phyloP scores from a whole-genome alignment of 2,797 vertebrate species.

The Pangasius macronema region DNA sequence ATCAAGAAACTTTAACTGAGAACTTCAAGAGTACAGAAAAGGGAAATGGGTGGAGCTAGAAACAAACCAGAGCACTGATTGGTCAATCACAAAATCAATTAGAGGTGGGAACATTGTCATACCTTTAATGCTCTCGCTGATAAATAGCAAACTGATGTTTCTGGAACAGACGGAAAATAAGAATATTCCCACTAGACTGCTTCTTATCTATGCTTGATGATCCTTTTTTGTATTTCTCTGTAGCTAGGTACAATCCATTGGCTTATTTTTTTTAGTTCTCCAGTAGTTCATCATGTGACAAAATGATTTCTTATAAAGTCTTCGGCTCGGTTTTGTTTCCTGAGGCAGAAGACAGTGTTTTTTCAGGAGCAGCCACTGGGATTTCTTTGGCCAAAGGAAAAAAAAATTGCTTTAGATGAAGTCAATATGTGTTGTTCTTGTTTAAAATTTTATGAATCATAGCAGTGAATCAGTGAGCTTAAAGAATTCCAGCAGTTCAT shows the following conservation, averaged over 20 bases:
- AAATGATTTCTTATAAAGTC: background rate
- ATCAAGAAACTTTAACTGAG: background rate
- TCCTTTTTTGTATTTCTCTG: background rate
- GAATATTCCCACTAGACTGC: background rate
- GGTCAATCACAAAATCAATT: background rate
- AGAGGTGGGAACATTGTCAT: background rate
- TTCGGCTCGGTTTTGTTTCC: slow-evolving; percentile 2
- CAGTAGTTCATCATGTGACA: background rate
- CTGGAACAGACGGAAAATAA: background rate
- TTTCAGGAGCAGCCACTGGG: background rate
- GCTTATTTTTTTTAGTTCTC: background rate
- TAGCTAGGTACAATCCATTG: background rate
- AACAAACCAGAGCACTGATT: background rate
- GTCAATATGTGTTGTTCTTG: slow-evolving; percentile 13
- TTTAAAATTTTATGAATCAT: slow-evolving; percentile 43
- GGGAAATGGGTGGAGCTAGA: background rate
- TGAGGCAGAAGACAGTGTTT: slow-evolving; percentile 13
- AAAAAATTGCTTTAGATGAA: background rate
- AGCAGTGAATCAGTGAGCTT: background rate
- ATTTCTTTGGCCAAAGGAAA: slow-evolving; percentile 5
- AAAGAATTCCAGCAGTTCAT: slow-evolving; percentile 4
- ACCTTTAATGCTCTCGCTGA: background rate
- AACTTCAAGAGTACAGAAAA: background rate
- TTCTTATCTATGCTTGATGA: background rate
- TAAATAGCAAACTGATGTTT: background rate